Evolutionary conservation across 1,140 invertebrate genomes (phyloP).

Genomic region (Watersipora subatra): DNA sequence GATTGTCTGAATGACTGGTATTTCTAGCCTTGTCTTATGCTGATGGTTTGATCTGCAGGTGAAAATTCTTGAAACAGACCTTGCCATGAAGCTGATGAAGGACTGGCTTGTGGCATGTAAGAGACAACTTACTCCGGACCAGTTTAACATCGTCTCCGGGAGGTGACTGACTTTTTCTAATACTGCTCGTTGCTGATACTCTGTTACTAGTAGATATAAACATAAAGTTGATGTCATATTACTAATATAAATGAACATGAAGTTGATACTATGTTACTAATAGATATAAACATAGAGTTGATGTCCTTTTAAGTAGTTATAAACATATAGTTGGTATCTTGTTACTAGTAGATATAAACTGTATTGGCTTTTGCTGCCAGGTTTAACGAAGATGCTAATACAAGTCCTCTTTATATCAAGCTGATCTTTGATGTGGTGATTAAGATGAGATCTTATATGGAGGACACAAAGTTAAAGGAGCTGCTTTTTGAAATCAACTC

Average conservation of each 20-base stretch:
- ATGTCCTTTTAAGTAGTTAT: no score
- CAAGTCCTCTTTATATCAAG: conserved; percentile 3
- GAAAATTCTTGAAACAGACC: background rate
- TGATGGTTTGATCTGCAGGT: background rate
- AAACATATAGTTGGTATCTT: no score
- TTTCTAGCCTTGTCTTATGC: no score
- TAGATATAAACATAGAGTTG: no score
- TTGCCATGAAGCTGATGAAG: background rate
- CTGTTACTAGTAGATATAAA: no score
- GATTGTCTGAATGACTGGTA: no score
- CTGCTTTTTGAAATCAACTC: background rate
- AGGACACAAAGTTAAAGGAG: background rate
- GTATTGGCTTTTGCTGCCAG: no score
- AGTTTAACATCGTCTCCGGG: background rate
- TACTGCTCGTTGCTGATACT: no score
- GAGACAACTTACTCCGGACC: background rate
- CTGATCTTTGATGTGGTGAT: background rate
- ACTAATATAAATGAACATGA: no score
- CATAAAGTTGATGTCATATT: no score
- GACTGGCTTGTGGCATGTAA: background rate
- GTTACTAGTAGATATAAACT: no score
- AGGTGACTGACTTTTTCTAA: background rate
- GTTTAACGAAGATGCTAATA: background rate
- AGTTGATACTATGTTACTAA: no score
- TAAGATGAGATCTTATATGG: background rate